A percentile compares a stretch with the other conserved stretches of the same genome.
Conservation (phyloP, 2,888 invertebrate genomes). For the Dasypolia templi region DNA sequence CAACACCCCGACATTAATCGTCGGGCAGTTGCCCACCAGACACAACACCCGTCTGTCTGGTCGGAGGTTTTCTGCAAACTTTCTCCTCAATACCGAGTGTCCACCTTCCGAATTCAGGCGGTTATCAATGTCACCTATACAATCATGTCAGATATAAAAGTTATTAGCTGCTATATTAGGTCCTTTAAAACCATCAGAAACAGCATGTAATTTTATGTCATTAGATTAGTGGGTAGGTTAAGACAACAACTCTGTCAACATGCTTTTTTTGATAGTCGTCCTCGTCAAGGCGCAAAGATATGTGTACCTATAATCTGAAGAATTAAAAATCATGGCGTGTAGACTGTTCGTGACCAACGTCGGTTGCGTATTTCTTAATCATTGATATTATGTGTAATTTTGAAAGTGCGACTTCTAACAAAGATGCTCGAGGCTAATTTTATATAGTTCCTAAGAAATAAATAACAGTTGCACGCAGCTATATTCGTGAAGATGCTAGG, state of each 20-base stretch:
- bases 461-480: conserved; percentile 7
- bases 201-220: not conserved
- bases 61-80: too few relatives aligned
- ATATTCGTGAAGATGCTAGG: conserved; percentile 16
- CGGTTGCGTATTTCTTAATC: conserved; percentile 5
- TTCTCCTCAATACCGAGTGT: too few relatives aligned
- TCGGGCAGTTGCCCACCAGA: too few relatives aligned
- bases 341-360: conserved; percentile 12
- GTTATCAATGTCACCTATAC: too few relatives aligned
- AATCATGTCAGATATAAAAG: too few relatives aligned
- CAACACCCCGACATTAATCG: too few relatives aligned
- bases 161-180: too few relatives aligned
- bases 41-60: too few relatives aligned
- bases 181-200: not conserved
- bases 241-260: not conserved
- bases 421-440: conserved; percentile 27
- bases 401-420: conserved; percentile 16
- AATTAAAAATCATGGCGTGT: not conserved
- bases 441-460: conserved; percentile 26
- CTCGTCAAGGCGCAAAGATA: not conserved
- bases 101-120: too few relatives aligned
- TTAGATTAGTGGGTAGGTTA: not conserved
- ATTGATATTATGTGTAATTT: conserved; percentile 22
- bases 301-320: conserved; percentile 1
- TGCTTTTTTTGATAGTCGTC: not conserved